Base-by-base conservation (phyloP, 2,113 vertebrate genomes). In the Abramis brama region DNA sequence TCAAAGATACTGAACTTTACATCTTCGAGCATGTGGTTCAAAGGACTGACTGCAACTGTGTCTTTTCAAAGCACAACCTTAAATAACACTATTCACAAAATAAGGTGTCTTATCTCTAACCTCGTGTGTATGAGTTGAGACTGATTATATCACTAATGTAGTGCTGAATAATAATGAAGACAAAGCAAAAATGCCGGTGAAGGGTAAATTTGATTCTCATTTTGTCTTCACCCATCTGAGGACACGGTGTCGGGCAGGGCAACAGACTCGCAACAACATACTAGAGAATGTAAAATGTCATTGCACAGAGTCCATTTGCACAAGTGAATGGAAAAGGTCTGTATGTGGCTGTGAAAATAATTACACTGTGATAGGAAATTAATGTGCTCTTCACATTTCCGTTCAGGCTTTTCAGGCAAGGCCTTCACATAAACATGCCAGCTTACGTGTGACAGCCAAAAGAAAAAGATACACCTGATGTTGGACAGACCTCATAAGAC, bases 11-110 rank as follows among this genome's bases (percentile, higher is more conserved):
- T n/a, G 30, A n/a, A 57, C 62, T 45, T 55, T 52, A 59, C 47
- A 55, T 66, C 33, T 57, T 83, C 10, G 0, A 60, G 17, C 52
- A 74, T 60, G 43, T 27, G 75, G 60, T 87, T 71, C 23, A 45
- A 71, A 70, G 60, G n/a, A 21, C 36, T 21, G 27, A 55, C 21
- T 36, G 43, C 30, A 81, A 45, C 39, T 39, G 64, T 27, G 15
- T 43, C 30, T 52, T 59, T 52, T 82, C 59, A 76, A 57, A 78
- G 60, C 45, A 84, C 60, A 77, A 50, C 76, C 81, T 57, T 68
- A 84, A 75, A 84, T 64, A 57, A 86, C 81, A 88, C n/a, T 25
- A 43, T 76, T 86, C 57, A 30, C 27, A 60, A 82, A 86, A 82
- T 57, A 57, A 71, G 39, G 52, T 33, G 13, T 78, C 59, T 66